Evolutionary conservation across 92 coral and sea anemone genomes (phyloP).

Genomic region (Paragorgia papillata): DNA sequence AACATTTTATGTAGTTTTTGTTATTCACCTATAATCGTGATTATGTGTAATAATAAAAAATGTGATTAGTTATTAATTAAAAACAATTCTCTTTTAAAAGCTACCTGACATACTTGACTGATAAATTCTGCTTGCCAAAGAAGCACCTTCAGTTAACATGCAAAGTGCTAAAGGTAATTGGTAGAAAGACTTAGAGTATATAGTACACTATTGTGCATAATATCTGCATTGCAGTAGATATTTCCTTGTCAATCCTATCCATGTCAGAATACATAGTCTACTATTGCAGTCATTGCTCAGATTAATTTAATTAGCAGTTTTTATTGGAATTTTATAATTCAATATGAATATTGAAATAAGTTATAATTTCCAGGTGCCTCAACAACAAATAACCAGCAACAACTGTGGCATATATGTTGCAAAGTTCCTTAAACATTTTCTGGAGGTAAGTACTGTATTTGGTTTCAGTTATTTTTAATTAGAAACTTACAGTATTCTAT

Average conservation of each 20-base stretch:
- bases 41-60: too few species aligned
- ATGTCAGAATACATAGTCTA: too few species aligned
- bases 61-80: background rate
- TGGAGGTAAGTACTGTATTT: background rate
- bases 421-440: constrained; percentile 1
- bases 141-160: background rate
- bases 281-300: too few species aligned
- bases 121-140: background rate
- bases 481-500: background rate
- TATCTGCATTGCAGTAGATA: background rate
- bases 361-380: constrained; percentile 6
- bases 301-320: too few species aligned
- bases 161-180: constrained; percentile 17
- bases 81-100: background rate
- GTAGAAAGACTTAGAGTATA: too few species aligned
- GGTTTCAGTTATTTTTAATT: background rate
- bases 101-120: background rate
- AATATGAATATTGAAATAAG: background rate
- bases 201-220: too few species aligned
- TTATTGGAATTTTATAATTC: background rate
- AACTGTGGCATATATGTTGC: too few species aligned
- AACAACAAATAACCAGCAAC: constrained; percentile 15
- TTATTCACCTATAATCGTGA: too few species aligned
- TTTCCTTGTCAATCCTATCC: too few species aligned
- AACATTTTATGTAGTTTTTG: too few species aligned